A percentile compares a stretch with the other conserved stretches of the same genome.
These are phyloP conservation scores for Rhea pennata DNA, from an alignment of 2,113 vertebrate genomes.

Conservation along the genomic window DNA sequence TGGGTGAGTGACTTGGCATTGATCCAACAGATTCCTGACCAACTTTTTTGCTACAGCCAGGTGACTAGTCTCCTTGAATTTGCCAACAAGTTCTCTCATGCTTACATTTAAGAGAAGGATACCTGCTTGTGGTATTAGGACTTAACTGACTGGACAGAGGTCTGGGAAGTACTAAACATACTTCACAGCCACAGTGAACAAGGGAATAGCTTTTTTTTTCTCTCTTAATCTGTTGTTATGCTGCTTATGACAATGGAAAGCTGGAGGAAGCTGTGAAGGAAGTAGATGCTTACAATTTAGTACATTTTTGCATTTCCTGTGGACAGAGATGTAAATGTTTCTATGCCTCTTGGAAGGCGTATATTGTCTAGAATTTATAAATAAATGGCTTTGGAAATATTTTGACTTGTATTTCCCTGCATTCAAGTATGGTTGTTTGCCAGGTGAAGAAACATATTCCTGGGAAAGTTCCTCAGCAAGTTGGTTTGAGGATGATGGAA, in stretches of 20 bases:
- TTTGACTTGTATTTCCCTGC: fast-evolving
- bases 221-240: background rate
- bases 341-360: background rate
- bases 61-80: background rate
- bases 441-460: background rate
- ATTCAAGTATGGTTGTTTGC: background rate
- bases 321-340: fast-evolving
- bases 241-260: background rate
- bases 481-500: background rate
- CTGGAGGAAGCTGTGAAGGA: background rate
- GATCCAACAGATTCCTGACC: background rate
- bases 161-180: background rate
- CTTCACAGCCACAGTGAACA: fast-evolving
- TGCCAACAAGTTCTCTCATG: background rate
- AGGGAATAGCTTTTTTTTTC: background rate
- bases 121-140: background rate
- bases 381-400: background rate
- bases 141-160: background rate
- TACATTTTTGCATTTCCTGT: background rate
- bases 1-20: background rate
- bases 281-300: background rate
- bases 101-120: background rate
- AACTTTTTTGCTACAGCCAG: background rate
- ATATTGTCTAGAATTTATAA: background rate
- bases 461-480: background rate